Evolutionary conservation across 1,140 invertebrate species (phyloP), one percentile per base, ranked within the genome.

Genomic region (Luehdorfia chinensis): DNA sequence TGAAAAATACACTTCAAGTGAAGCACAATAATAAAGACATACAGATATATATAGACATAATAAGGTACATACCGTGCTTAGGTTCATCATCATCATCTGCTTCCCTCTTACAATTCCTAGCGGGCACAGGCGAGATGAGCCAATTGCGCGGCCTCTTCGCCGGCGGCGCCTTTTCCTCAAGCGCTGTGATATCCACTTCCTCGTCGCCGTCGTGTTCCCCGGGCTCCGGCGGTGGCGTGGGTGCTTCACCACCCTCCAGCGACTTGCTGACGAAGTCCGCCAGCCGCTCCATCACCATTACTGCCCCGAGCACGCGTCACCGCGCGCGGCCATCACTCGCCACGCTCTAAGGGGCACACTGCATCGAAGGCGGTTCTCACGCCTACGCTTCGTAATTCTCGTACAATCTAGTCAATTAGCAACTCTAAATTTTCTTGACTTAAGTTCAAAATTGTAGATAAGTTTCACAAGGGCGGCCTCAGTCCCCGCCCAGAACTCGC

Each of bases 261-360:
- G 81, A 78, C 68, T 84, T 84, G 81, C 79, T 84, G 56, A 85
- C 81, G 75, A 84, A 84, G 70, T 81, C 77, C 75, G 81, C 79
- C 61, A 85, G 75, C 68, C 81, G 81, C 81, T 83, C 81, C 81
- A 85, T 85, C 66, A 85, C 77, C 81, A 85, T 85, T 75, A 85
- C 81, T 85, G 78, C 63, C 66, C 60, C 65, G 50, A 59, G 52
- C 62, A 60, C 72, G 69, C 68, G 67, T 54, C 61, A 54, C 60
- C 72, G 61, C 71, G 67, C 72, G 75, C 75, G 63, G 59, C 66
- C 68, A 68, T 72, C 69, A 54, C 51, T 58, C 69, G 71, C 59
- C 69, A 72, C 73, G 70, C 70, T 70, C 68, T 72, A 74, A 59
- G 47, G 47, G 60, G 61, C 75, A 71, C 66, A 69, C 65, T 70